Percentiles rank a stretch among this genome's conserved stretches.
Evolutionary conservation across 2,113 vertebrate genomes (phyloP).

Genomic region (Lynx canadensis): DNA sequence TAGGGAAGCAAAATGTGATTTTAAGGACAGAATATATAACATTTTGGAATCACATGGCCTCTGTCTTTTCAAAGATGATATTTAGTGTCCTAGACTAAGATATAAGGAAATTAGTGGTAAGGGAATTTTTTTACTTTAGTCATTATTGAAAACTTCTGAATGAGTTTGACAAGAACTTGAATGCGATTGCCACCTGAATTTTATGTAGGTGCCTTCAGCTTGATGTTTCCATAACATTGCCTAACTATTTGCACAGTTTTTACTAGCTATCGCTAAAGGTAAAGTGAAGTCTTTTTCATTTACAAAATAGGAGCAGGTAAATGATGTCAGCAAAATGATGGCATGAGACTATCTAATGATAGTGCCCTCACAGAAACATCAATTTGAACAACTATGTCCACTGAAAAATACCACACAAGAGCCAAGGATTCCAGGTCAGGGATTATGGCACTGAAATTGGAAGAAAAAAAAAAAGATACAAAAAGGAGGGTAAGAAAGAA

Average conservation of each 20-base stretch:
- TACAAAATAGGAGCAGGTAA: not conserved
- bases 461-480: not conserved
- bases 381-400: not conserved
- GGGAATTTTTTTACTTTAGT: not conserved
- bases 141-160: not conserved
- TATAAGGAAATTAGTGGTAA: not conserved
- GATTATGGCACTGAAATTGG: not conserved
- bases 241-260: not conserved
- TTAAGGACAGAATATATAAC: not conserved
- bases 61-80: not conserved
- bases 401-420: not conserved
- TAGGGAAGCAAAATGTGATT: not conserved
- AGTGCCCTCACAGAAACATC: not conserved
- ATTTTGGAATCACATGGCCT: not conserved
- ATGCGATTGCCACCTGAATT: not conserved
- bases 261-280: not conserved
- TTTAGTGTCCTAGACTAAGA: not conserved
- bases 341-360: not conserved
- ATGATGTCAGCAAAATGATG: not conserved
- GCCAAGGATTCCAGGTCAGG: not conserved
- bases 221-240: not conserved
- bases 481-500: not conserved
- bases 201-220: not conserved
- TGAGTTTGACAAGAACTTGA: not conserved
- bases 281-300: not conserved